A percentile compares a stretch with the other conserved stretches of the same genome.
phyloP scores from a whole-genome alignment of 2,113 vertebrate species.

The Malurus melanocephalus region DNA sequence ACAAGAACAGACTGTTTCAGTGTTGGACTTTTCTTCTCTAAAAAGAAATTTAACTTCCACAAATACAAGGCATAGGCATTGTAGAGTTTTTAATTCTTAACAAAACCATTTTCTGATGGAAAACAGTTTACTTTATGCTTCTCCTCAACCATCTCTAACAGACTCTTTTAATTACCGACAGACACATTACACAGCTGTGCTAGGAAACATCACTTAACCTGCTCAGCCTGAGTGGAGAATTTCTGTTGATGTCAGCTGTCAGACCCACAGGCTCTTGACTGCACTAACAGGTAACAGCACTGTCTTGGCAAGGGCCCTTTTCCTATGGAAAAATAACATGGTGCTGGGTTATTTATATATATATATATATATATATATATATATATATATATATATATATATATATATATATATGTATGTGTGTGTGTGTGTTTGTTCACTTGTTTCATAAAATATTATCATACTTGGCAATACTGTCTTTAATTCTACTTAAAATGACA shows the following conservation, averaged over 20 bases:
- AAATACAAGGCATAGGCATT: not conserved
- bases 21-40: not conserved
- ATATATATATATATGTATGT: accelerated
- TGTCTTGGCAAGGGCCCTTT: not conserved
- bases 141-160: not conserved
- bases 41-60: not conserved
- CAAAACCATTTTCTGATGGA: not conserved
- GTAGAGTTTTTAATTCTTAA: not conserved
- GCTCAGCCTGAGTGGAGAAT: not conserved
- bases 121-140: not conserved
- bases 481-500: constrained; percentile 75
- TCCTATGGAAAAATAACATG: not conserved
- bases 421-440: not conserved
- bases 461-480: constrained; percentile 67
- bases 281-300: not conserved
- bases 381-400: too few relatives aligned
- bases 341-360: not conserved
- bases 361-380: accelerated
- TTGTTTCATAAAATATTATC: constrained; percentile 40
- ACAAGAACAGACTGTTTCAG: not conserved
- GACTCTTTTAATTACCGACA: not conserved
- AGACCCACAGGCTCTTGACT: not conserved
- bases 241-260: not conserved
- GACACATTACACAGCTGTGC: not conserved
- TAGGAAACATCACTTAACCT: not conserved